phyloP scores from a whole-genome alignment of 2,113 vertebrate species.

The Xyliphius kryptos region DNA sequence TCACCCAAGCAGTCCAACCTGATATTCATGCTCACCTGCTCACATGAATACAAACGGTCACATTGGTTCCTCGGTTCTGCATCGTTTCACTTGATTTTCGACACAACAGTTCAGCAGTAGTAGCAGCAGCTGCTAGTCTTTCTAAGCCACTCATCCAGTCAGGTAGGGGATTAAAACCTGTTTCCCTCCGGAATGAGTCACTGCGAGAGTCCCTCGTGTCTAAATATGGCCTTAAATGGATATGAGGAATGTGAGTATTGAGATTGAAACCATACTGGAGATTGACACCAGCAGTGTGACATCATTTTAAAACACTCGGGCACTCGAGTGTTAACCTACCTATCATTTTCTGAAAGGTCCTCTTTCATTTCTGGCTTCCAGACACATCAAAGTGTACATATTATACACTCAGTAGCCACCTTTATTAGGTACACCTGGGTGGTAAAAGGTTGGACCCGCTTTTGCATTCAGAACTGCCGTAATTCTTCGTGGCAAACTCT shows the following conservation, averaged over 20 bases:
- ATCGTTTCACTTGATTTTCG: neutral
- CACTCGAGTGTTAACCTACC: neutral
- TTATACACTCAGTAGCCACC: too few relatives aligned
- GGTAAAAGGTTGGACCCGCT: too few relatives aligned
- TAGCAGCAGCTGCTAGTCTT: neutral
- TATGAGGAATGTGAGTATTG: conserved; percentile 2
- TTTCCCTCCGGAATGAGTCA: neutral
- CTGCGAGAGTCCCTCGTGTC: neutral
- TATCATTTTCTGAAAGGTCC: neutral
- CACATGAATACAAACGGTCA: neutral
- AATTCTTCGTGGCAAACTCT: too few relatives aligned
- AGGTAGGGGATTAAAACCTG: conserved; percentile 7
- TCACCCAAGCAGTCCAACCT: neutral
- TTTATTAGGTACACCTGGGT: too few relatives aligned
- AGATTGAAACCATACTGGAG: neutral
- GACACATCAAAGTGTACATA: too few relatives aligned
- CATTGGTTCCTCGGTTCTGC: neutral
- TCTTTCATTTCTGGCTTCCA: too few relatives aligned
- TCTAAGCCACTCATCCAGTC: conserved; percentile 1
- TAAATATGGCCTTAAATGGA: conserved; percentile 12
- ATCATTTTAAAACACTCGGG: too few relatives aligned
- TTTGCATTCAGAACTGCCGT: too few relatives aligned
- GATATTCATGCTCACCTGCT: conserved; percentile 13
- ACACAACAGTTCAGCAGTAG: neutral
- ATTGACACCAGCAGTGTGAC: neutral